Evolutionary conservation across 2,113 vertebrate genomes (phyloP), one percentile per base, ranked within the genome.

Genomic region (Ondatra zibethicus): DNA sequence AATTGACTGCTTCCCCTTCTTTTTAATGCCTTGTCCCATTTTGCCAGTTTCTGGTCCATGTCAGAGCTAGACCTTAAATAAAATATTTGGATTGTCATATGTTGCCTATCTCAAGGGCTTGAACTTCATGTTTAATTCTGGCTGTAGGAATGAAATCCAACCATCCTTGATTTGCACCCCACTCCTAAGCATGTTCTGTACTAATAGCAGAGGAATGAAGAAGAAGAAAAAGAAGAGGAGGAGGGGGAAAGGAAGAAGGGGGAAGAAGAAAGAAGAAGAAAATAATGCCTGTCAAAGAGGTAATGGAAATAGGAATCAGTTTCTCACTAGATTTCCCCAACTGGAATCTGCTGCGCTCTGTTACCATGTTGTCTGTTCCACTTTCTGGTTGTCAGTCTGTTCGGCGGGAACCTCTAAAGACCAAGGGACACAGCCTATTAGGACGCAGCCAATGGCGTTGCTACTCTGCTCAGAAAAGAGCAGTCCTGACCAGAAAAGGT

Each of bases 141-240:
- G 55, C 81, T 80, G 17, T 72, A 68, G 86, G 47, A 93, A 77
- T 91, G 39, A 73, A 94, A 84, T 70, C 39, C 63, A 95, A 65
- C 19, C 42, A 85, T 42, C 17, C 55, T 65, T 88, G 42, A 76
- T 23, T 36, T n/a, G 33, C 1, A 7, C 14, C 72, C 19, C 6
- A 23, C 7, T 3, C n/a, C 25, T 25, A 55, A 25, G 36, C 52
- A 39, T 61, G 80, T 61, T 61, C 52, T 61, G 25, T 61, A 82
- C 36, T 39, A 61, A 58, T 58, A 58, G n/a, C 52, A 77, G 4
- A 47, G 47, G 25, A 6, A 45, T 5, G 25, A 27, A 76, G 19
- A 42, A 11, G 39, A n/a, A 19, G 70, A n/a, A 33, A 66, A n/a
- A 19, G n/a, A 33, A 66, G 27, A 66, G 13, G 31, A 68, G 33